phyloP scores from a whole-genome alignment of 1,140 invertebrate genomes.

The Trichonephila inaurata region DNA sequence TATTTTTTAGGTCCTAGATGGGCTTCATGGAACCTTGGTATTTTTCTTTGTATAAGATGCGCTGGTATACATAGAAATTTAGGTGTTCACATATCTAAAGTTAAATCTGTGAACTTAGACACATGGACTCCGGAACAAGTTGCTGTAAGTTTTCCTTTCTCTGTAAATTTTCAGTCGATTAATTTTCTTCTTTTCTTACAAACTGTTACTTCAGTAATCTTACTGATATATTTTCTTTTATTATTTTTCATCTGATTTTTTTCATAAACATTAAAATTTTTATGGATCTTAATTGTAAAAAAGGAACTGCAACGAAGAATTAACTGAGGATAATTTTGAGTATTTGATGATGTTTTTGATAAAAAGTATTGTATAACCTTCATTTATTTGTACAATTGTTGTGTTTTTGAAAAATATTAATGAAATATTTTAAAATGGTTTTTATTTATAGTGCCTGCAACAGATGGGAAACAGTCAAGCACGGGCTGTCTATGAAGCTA shows the following conservation, averaged over 20 bases:
- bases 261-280: too few species aligned
- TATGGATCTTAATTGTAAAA: too few species aligned
- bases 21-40: conserved; percentile 99
- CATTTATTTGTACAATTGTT: too few species aligned
- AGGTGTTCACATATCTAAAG: conserved; percentile 98
- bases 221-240: too few species aligned
- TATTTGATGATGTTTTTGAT: too few species aligned
- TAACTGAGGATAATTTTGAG: too few species aligned
- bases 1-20: conserved; percentile 92
- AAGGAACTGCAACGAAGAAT: too few species aligned
- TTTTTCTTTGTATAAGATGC: conserved; percentile 98
- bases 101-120: conserved; percentile 98
- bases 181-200: too few species aligned
- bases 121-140: conserved; percentile 99
- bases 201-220: too few species aligned
- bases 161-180: not conserved
- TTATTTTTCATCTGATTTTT: too few species aligned
- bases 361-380: too few species aligned
- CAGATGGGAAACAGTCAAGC: conserved; percentile 98
- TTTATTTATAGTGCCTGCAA: conserved; percentile 88
- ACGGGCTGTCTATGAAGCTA: conserved; percentile 97
- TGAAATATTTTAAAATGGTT: not conserved
- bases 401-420: not conserved
- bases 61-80: conserved; percentile 98
- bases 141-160: conserved; percentile 83